phyloP scores from a whole-genome alignment of 2,113 vertebrate species.

The Mohoua ochrocephala region DNA sequence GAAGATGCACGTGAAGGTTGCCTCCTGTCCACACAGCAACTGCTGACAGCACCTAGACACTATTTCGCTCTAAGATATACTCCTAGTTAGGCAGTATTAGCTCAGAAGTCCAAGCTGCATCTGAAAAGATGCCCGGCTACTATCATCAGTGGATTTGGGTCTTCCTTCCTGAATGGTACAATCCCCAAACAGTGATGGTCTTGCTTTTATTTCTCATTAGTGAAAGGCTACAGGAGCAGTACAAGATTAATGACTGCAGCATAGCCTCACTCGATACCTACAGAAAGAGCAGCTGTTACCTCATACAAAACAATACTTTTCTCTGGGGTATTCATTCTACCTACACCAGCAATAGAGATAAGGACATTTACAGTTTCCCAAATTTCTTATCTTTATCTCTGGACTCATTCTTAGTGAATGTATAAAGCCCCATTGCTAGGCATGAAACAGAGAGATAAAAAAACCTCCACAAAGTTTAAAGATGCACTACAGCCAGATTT shows the following conservation, averaged over 20 bases:
- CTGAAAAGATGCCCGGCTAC: background rate
- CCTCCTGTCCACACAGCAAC: background rate
- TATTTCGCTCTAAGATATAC: background rate
- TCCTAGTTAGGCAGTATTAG: background rate
- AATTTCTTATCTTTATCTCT: slow-evolving; percentile 47
- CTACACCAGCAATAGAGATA: slow-evolving; percentile 37
- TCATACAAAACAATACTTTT: slow-evolving; percentile 45
- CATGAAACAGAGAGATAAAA: background rate
- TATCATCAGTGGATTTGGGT: background rate
- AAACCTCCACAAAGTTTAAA: background rate
- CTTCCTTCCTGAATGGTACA: background rate
- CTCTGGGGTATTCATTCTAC: background rate
- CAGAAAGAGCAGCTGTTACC: slow-evolving; percentile 39
- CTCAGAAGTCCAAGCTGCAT: background rate
- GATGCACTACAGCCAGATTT: background rate
- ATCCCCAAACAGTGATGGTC: background rate
- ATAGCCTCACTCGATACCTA: slow-evolving; percentile 9
- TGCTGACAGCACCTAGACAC: background rate
- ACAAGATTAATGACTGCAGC: slow-evolving; percentile 53
- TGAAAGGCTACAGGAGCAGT: background rate
- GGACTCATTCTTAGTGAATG: background rate
- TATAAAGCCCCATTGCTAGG: background rate
- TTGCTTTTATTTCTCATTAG: slow-evolving; percentile 44
- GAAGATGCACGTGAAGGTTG: background rate
- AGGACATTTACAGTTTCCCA: background rate